Evolutionary conservation across 2,888 invertebrate genomes (phyloP).

Genomic region (Cylloceria caligata): DNA sequence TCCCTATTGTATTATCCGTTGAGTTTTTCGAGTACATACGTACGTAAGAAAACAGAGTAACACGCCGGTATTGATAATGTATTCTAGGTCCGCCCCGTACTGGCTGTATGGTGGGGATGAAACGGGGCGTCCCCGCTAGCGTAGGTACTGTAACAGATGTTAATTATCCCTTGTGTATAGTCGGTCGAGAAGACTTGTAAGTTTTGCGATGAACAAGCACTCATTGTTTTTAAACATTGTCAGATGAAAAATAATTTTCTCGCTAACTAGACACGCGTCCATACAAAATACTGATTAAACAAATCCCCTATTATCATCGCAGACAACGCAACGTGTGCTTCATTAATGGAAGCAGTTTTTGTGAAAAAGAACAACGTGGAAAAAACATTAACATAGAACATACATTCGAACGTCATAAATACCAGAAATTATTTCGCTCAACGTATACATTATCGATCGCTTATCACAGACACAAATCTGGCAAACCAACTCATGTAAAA

Average conservation of each 20-base stretch:
- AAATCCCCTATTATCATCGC: slow-evolving; percentile 60
- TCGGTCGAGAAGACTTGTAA: slow-evolving; percentile 58
- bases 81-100: slow-evolving; percentile 84
- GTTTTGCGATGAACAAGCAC: slow-evolving; percentile 21
- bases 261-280: slow-evolving; percentile 37
- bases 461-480: slow-evolving; percentile 55
- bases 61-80: slow-evolving; percentile 78
- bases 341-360: slow-evolving; percentile 45
- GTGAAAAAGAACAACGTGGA: slow-evolving; percentile 1
- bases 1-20: neutral
- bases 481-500: slow-evolving; percentile 51
- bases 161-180: slow-evolving; percentile 84
- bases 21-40: slow-evolving; percentile 8
- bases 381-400: slow-evolving; percentile 65
- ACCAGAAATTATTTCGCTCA: slow-evolving; percentile 62
- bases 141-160: slow-evolving; percentile 84
- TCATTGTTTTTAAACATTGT: slow-evolving; percentile 35
- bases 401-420: slow-evolving; percentile 61
- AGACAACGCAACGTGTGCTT: slow-evolving; percentile 19
- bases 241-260: slow-evolving; percentile 52
- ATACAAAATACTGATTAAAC: slow-evolving; percentile 59
- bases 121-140: slow-evolving; percentile 81
- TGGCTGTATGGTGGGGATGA: slow-evolving; percentile 76
- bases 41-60: slow-evolving; percentile 35
- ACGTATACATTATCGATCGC: slow-evolving; percentile 53